Percentiles rank a stretch among this genome's conserved stretches.
Evolutionary conservation across 2,888 invertebrate species (phyloP).

Genomic region (Gerris lacustris): DNA sequence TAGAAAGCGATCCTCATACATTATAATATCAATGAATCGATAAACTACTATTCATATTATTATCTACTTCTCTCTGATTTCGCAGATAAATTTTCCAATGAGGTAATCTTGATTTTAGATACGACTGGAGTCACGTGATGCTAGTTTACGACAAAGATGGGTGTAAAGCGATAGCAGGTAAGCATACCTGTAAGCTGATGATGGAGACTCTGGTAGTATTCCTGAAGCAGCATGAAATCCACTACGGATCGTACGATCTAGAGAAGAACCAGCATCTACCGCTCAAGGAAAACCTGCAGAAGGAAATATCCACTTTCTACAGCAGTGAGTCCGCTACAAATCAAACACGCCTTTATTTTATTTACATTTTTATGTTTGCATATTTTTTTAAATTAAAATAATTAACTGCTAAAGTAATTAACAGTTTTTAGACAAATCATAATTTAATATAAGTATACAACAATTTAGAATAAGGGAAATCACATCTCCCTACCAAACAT

Average conservation of each 20-base stretch:
- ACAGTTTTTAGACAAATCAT: no score
- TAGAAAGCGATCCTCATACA: no score
- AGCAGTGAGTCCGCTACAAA: constrained; percentile 42
- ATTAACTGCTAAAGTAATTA: no score
- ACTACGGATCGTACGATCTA: constrained; percentile 50
- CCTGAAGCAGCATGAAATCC: constrained; percentile 39
- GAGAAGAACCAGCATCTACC: constrained; percentile 37
- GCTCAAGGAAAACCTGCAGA: constrained; percentile 51
- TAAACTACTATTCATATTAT: no score
- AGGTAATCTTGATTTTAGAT: constrained; percentile 40
- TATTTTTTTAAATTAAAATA: no score
- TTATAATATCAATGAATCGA: no score
- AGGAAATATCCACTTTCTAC: constrained; percentile 45
- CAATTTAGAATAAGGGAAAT: no score
- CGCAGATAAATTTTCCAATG: constrained; percentile 1
- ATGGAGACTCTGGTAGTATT: constrained; percentile 58
- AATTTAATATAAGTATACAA: no score
- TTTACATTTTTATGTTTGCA: constrained; percentile 4
- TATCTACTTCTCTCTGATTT: no score
- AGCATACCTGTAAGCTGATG: constrained; percentile 61
- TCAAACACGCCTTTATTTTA: background rate
- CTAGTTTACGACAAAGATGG: constrained; percentile 65
- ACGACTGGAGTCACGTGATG: constrained; percentile 57
- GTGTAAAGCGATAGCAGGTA: constrained; percentile 52
- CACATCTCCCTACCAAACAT: no score